Conservation (phyloP, 2,888 invertebrate genomes). For the Pristionchus maxplancki region DNA sequence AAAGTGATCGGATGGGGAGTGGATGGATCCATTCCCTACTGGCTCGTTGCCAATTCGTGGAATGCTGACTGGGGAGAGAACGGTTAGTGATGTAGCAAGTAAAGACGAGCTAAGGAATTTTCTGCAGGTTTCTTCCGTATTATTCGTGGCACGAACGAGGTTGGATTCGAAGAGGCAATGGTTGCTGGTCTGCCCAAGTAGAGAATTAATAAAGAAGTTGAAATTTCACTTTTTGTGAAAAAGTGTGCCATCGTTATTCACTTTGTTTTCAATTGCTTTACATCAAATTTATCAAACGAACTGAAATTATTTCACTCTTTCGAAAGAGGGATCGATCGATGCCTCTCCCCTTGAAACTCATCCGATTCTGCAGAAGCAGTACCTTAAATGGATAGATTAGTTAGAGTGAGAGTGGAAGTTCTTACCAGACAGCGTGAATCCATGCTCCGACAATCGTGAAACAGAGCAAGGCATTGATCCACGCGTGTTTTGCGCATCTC, state of each 20-base stretch:
- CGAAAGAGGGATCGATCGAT: background rate
- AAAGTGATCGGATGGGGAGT: conserved; percentile 90
- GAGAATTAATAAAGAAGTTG: background rate
- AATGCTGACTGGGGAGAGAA: too few species aligned
- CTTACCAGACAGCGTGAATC: background rate
- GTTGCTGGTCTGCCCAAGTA: conserved; percentile 56
- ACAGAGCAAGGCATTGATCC: background rate
- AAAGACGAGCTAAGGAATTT: too few species aligned
- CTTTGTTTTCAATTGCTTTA: background rate
- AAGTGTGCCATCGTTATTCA: too few species aligned
- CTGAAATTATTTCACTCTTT: background rate
- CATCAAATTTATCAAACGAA: background rate
- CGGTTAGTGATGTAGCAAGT: too few species aligned
- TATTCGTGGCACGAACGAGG: conserved; percentile 59
- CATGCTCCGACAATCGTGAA: background rate
- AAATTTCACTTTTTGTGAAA: too few species aligned
- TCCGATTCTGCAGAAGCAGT: conserved; percentile 5
- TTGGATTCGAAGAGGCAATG: conserved; percentile 56
- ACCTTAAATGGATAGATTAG: background rate
- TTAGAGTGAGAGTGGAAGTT: background rate
- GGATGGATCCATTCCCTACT: conserved; percentile 82
- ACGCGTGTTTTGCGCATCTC: background rate
- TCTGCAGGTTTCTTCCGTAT: conserved; percentile 39
- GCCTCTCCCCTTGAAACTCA: background rate
- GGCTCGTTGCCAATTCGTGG: too few species aligned